Conservation (phyloP, 2,888 invertebrate genomes). For the Apamea epomidion region DNA sequence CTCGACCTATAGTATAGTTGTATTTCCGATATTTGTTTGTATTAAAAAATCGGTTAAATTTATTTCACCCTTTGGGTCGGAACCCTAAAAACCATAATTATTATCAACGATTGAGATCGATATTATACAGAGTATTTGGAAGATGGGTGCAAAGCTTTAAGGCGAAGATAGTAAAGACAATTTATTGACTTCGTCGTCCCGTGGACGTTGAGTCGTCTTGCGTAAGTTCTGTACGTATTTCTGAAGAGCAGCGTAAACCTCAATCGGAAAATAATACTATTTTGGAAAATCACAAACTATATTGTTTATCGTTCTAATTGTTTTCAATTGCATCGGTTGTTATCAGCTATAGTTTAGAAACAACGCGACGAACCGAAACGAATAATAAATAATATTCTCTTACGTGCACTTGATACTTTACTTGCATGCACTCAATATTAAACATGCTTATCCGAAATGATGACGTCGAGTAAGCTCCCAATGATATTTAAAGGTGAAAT, state of each 20-base stretch:
- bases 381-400: slow-evolving; percentile 32
- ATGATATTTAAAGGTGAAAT: slow-evolving; percentile 50
- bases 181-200: too few relatives aligned
- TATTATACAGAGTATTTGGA: too few relatives aligned
- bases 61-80: too few relatives aligned
- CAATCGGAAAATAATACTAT: background rate
- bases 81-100: too few relatives aligned
- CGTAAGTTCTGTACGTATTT: background rate
- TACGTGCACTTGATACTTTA: slow-evolving; percentile 3
- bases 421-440: slow-evolving; percentile 40
- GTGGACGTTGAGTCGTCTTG: too few relatives aligned
- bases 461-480: slow-evolving; percentile 29
- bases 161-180: too few relatives aligned
- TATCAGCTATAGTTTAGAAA: slow-evolving; percentile 55
- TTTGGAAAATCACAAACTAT: slow-evolving; percentile 20
- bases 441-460: slow-evolving; percentile 41
- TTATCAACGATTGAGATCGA: background rate
- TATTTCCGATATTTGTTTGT: too few relatives aligned
- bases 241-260: background rate
- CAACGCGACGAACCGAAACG: slow-evolving; percentile 46
- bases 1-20: too few relatives aligned
- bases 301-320: slow-evolving; percentile 38
- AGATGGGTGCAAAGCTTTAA: too few relatives aligned
- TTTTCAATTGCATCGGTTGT: slow-evolving; percentile 42
- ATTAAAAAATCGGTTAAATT: too few relatives aligned